Percentiles rank a stretch among this genome's conserved stretches.
Evolutionary conservation across 2,888 invertebrate genomes (phyloP).

Genomic region (Liopterus haemorrhoidalis): DNA sequence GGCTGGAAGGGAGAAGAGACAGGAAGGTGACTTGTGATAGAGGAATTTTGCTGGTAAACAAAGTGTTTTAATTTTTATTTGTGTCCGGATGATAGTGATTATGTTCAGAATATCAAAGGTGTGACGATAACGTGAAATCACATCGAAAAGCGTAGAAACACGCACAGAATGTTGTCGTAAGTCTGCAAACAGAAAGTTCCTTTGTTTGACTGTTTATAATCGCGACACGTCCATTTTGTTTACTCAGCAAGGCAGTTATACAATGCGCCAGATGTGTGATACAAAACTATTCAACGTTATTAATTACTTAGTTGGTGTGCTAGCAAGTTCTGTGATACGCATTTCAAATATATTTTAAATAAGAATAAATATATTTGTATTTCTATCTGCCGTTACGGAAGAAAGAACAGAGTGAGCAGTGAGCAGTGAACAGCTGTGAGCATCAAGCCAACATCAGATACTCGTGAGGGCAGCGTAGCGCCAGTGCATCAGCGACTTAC

Average conservation of each 20-base stretch:
- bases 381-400: neutral
- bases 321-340: conserved; percentile 30
- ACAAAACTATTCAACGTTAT: conserved; percentile 23
- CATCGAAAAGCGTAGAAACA: conserved; percentile 23
- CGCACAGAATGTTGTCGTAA: conserved; percentile 23
- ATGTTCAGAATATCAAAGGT: conserved; percentile 21
- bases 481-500: conserved; percentile 17
- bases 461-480: too few relatives aligned
- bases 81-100: conserved; percentile 19
- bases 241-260: conserved; percentile 26
- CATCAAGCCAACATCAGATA: too few relatives aligned
- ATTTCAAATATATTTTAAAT: conserved; percentile 22
- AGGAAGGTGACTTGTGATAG: conserved; percentile 23
- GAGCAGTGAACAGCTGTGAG: too few relatives aligned
- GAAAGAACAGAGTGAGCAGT: too few relatives aligned
- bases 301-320: conserved; percentile 24
- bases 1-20: conserved; percentile 21
- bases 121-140: conserved; percentile 15
- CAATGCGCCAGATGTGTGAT: conserved; percentile 29
- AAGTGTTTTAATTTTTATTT: conserved; percentile 16
- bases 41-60: conserved; percentile 24
- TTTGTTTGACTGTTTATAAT: conserved; percentile 39
- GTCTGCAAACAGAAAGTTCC: conserved; percentile 35
- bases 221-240: conserved; percentile 44
- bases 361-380: conserved; percentile 3